Percentiles rank a stretch among this genome's conserved stretches.
Conservation (phyloP, 1,140 invertebrate species). For the Drosophila chauvacae region DNA sequence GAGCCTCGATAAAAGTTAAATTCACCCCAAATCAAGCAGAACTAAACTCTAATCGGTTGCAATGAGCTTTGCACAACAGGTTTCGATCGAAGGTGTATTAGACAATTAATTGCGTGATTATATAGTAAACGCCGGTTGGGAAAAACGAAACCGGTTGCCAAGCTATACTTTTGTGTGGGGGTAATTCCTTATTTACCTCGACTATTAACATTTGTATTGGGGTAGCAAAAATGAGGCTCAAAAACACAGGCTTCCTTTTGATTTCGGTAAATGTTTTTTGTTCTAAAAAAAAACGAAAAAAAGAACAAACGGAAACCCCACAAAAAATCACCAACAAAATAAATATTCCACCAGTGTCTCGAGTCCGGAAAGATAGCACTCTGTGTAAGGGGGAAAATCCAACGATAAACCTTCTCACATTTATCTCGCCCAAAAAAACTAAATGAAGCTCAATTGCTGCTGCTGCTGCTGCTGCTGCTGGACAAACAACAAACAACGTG, state of each 20-base stretch:
- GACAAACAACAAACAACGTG: conserved; percentile 41
- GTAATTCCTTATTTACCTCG: conserved; percentile 31
- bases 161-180: background rate
- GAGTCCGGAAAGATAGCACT: background rate
- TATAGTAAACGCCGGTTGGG: conserved; percentile 23
- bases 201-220: conserved; percentile 3
- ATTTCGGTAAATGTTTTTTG: background rate
- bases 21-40: background rate
- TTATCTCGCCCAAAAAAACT: conserved; percentile 29
- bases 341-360: conserved; percentile 19
- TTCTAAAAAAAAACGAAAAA: conserved; percentile 6
- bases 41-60: conserved; percentile 22
- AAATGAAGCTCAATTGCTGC: conserved; percentile 32
- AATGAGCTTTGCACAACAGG: conserved; percentile 12
- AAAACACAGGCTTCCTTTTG: conserved; percentile 18
- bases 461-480: background rate
- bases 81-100: conserved; percentile 26
- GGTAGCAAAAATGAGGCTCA: background rate
- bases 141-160: conserved; percentile 57
- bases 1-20: background rate
- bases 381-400: background rate
- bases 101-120: conserved; percentile 37
- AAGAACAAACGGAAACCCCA: conserved; percentile 3
- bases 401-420: conserved; percentile 6
- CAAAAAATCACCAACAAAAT: conserved; percentile 7